Evolutionary conservation across 2,113 vertebrate genomes (phyloP).

Genomic region (Chloropsis hardwickii): DNA sequence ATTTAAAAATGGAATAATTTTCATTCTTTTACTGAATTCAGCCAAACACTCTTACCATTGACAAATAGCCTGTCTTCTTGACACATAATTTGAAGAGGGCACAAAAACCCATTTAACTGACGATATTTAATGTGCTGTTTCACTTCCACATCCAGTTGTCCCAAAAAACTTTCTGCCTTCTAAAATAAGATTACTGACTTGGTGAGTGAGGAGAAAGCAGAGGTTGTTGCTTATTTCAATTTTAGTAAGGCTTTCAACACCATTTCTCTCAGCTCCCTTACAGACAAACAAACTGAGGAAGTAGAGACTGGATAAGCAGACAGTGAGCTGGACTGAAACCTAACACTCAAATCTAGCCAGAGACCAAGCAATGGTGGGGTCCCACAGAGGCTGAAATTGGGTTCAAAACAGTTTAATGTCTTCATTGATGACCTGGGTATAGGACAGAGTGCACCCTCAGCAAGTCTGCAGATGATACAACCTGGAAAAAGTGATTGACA

Average conservation of each 20-base stretch:
- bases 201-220: neutral
- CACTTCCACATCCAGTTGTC: neutral
- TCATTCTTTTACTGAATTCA: neutral
- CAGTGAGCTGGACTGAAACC: neutral
- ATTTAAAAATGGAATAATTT: neutral
- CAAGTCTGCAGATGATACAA: neutral
- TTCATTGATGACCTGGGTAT: neutral
- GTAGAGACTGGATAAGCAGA: neutral
- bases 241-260: neutral
- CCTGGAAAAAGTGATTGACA: neutral
- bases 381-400: neutral
- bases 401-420: neutral
- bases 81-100: neutral
- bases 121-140: neutral
- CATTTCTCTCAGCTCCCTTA: neutral
- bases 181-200: neutral
- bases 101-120: neutral
- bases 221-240: neutral
- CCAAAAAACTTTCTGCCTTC: neutral
- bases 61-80: neutral
- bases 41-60: neutral
- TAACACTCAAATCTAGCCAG: neutral
- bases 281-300: neutral
- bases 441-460: neutral
- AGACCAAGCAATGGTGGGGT: neutral